Evolutionary conservation across 2,888 invertebrate species (phyloP), one percentile per base, ranked within the genome.

Genomic region (Platycnemis pennipes): DNA sequence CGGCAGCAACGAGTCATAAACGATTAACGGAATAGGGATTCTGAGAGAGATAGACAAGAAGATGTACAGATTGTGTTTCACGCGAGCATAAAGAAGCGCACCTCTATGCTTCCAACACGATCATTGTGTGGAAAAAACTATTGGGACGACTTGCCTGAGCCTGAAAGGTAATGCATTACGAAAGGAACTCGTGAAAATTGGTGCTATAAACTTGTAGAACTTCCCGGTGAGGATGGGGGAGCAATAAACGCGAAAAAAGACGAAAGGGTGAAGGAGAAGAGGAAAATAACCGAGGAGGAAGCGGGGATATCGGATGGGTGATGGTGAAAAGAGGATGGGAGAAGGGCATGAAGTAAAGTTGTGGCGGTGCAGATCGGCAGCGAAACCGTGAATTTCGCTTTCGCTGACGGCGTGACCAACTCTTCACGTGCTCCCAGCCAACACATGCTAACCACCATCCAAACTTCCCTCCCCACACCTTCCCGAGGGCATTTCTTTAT

Each of bases 321-420:
- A 37, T 49, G 87, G n/a, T 13, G 44, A 16, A 87, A 37, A 11
- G 45, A 87, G 42, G 26, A n/a, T 5, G 42, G 19, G n/a, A n/a
- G 22, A 87, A 46, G 45, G 46, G 45, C 8, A 19, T 77, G 77
- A 37, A 37, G 37, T 4, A 37, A 37, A 77, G 37, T 26, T 31
- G 37, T 77, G 77, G 87, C 1, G 19, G 45, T 2, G 46, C 5
- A n/a, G 46, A 5, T 2, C 22, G 46, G 87, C 26, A 1, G 44
- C 11, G n/a, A 46, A 42, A 87, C 87, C 46, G 86, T 87, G 87
- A 87, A 87, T 87, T 87, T 87, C 87, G 45, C 87, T 87, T 87
- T 87, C 87, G n/a, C 7, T 46, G 87, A n/a, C n/a, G 42, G 86
- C 45, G 46, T 26, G 45, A 44, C 31, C 42, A 87, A n/a, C 45